Evolutionary conservation across 1,140 invertebrate species (phyloP), one percentile per base, ranked within the genome.

Genomic region (Trichonephila clavipes): DNA sequence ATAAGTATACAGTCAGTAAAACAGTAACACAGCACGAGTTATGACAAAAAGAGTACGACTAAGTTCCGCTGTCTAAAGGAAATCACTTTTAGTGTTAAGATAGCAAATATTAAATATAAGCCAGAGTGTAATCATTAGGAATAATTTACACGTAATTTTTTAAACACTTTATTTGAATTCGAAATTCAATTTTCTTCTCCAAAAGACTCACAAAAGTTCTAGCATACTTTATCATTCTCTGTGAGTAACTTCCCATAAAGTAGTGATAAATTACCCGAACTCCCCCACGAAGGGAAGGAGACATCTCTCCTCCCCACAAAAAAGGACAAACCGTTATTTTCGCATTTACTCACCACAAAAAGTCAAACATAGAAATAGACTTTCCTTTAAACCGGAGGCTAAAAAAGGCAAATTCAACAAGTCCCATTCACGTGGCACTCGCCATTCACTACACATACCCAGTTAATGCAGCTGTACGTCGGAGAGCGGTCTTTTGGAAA

Each of bases 331-430:
- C 69, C 24, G 28, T 28, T n/a, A 40, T 51, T 44, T 83, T 21
- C 51, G 21, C 51, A 58, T 83, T 58, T 83, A 58, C n/a, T 69
- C 69, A 16, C 28, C 28, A 88, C 21, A 88, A 69, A 61, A 88
- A 61, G 58, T 64, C 51, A 61, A 87, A 87, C 24, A 16, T 18
- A 14, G 69, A 72, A 72, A 72, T 72, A 72, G 69, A 72, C 69
- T 72, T 72, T 34, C 28, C 28, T 28, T 21, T n/a, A 51, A 51
- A 21, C 18, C 24, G 85, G 24, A 87, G 59, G 69, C 69, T 72
- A 72, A 72, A 87, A 64, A 87, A 87, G 51, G 51, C 40, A 62
- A 87, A 87, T 87, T 28, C 21, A 66, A 66, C 24, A 88, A 66
- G 64, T 88, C 61, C 61, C 34, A 14, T 40, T 88, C 59, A 34